Percentiles rank a stretch among this genome's conserved stretches.
Evolutionary conservation across 2,797 vertebrate genomes (phyloP).

Genomic region (Enteromius radiatus): DNA sequence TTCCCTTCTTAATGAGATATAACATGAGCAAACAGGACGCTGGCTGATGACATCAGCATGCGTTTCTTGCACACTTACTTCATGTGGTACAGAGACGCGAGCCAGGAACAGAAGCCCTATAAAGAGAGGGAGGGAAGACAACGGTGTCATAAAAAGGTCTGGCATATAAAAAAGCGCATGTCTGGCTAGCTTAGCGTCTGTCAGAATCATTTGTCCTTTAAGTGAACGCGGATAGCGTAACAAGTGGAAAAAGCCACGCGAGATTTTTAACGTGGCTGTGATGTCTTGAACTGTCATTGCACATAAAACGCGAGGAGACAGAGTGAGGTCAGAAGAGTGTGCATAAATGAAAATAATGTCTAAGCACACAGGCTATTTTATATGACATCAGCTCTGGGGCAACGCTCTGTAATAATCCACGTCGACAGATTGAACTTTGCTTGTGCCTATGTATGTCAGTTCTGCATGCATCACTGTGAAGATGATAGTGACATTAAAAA

Average conservation of each 20-base stretch:
- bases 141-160: slow-evolving; percentile 60
- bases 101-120: slow-evolving; percentile 96
- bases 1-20: slow-evolving; percentile 76
- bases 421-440: slow-evolving; percentile 33
- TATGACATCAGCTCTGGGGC: slow-evolving; percentile 32
- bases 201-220: slow-evolving; percentile 64
- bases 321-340: slow-evolving; percentile 45
- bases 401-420: slow-evolving; percentile 5
- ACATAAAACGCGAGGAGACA: slow-evolving; percentile 36
- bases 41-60: slow-evolving; percentile 69
- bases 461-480: neutral
- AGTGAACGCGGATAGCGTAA: slow-evolving; percentile 37
- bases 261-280: slow-evolving; percentile 40
- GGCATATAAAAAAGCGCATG: slow-evolving; percentile 56
- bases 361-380: slow-evolving; percentile 18
- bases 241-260: slow-evolving; percentile 42
- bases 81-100: slow-evolving; percentile 93
- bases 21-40: slow-evolving; percentile 65
- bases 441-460: slow-evolving; percentile 10
- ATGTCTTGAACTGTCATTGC: slow-evolving; percentile 42
- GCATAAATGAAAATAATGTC: slow-evolving; percentile 22
- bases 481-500: neutral
- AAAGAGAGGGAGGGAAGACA: slow-evolving; percentile 67
- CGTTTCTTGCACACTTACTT: slow-evolving; percentile 85
- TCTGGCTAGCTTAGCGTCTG: slow-evolving; percentile 65